Base-by-base conservation (phyloP, 2,797 vertebrate genomes). In the Trematomus bernacchii region DNA sequence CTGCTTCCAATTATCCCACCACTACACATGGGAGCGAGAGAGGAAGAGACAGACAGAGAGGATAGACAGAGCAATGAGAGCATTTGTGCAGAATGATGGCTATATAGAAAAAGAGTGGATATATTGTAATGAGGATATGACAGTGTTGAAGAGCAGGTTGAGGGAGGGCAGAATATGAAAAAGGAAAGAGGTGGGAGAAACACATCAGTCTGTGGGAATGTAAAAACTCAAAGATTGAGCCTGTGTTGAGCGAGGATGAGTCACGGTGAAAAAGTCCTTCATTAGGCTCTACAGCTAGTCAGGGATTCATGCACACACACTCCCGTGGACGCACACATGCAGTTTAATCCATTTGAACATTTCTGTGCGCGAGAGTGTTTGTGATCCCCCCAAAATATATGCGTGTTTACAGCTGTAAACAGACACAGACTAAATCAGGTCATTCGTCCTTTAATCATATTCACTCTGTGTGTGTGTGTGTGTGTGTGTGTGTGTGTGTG, bases 1-100 rank as follows among this genome's bases (percentile, higher is more conserved):
- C 91, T 89, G 89, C 91, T 91, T 93, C 88, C 92, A 94, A 93
- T 94, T 94, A 94, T 93, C 85, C 78, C 68, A 75, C 82, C 59
- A 27, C 71, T 71, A 79, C 85, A 81, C 82, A 77, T 51, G 90
- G 86, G 89, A 85, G 48, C 3, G 9, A 44, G 76, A 27, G 71
- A 65, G 47, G 71, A 58, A 68, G 50, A 54, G 67, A 70, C 53
- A 61, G 82, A 62, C 53, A 53, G 73, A 50, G 80, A 59, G 33
- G 42, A 48, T 58, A 71, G 71, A 67, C 54, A 15, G 63, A 66
- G n/a, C n/a, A n/a, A n/a, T n/a, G n/a, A n/a, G n/a, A n/a, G 79
- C 43, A 37, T 65, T 68, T 33, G 71, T 37, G 79, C 52, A 63
- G 62, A 79, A 60, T 52, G 74, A 77, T n/a, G 57, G 52, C 21